Evolutionary conservation across 2,113 vertebrate genomes (phyloP).

Genomic region (Marcusenius ussheri): DNA sequence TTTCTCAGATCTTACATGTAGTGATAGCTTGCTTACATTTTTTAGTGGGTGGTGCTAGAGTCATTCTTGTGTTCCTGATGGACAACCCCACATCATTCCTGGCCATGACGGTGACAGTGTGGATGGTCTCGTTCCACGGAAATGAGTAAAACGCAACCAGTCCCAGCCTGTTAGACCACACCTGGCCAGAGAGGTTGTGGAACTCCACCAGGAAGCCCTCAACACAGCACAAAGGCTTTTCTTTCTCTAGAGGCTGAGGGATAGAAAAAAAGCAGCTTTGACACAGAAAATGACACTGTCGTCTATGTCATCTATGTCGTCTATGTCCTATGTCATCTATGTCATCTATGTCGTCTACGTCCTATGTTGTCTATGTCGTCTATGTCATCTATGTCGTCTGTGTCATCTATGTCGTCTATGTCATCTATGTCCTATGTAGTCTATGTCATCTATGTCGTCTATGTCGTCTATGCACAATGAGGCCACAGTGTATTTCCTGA

Average conservation of each 20-base stretch:
- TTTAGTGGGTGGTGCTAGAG: constrained; percentile 56
- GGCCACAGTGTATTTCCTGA: background rate
- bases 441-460: no score
- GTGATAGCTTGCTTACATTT: constrained; percentile 53
- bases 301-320: background rate
- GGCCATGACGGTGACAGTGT: constrained; percentile 68
- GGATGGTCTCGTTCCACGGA: constrained; percentile 60
- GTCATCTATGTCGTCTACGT: no score
- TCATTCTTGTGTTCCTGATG: constrained; percentile 71
- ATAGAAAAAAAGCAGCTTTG: background rate
- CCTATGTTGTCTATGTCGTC: no score
- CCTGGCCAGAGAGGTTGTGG: constrained; percentile 39
- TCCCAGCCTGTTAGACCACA: constrained; percentile 50
- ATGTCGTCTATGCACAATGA: background rate
- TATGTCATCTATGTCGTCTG: background rate
- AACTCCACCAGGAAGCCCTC: constrained; percentile 64
- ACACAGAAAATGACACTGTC: background rate
- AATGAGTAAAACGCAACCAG: constrained; percentile 64
- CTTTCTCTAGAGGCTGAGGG: constrained; percentile 58
- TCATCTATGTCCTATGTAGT: no score
- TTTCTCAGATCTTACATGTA: background rate
- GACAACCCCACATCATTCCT: constrained; percentile 77
- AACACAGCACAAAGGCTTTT: constrained; percentile 64
- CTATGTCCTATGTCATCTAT: no score
- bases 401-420: background rate